A percentile compares a stretch with the other conserved stretches of the same genome.
phyloP scores from a whole-genome alignment of 2,797 vertebrate species.

The Anabacerthia variegaticeps region DNA sequence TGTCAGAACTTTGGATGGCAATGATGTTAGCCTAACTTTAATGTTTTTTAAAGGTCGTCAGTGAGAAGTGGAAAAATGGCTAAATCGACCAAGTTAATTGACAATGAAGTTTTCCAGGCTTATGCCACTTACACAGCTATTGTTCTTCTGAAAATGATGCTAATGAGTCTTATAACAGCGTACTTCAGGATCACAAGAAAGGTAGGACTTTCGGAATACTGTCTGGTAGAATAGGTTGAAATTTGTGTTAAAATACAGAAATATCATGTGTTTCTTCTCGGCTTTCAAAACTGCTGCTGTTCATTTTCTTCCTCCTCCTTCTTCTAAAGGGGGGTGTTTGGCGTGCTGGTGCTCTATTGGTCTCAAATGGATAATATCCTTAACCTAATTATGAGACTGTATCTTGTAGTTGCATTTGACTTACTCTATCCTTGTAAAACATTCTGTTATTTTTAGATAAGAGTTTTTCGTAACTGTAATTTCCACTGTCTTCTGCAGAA shows the following conservation, averaged over 20 bases:
- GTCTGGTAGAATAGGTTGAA: neutral
- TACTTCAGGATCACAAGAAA: conserved; percentile 80
- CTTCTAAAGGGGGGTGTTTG: neutral
- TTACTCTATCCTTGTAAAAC: neutral
- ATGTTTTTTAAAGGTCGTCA: conserved; percentile 18
- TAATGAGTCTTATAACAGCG: conserved; percentile 77
- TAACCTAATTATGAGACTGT: neutral
- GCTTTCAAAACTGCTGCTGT: neutral
- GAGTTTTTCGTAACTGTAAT: neutral
- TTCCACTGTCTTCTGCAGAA: neutral
- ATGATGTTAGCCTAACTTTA: neutral
- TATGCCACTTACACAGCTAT: conserved; percentile 80
- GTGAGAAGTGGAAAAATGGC: conserved; percentile 56
- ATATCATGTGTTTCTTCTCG: neutral
- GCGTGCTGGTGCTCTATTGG: neutral
- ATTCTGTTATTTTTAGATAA: neutral
- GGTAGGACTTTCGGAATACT: conserved; percentile 69
- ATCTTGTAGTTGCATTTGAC: neutral
- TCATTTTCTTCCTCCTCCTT: neutral
- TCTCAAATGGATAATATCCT: neutral
- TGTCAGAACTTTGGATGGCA: neutral
- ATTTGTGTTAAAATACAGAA: neutral
- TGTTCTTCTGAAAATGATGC: conserved; percentile 85
- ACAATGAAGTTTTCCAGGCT: conserved; percentile 80
- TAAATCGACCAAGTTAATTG: conserved; percentile 45